Evolutionary conservation across 2,888 invertebrate genomes (phyloP), one percentile per base, ranked within the genome.

Genomic region (Dryococelus australis): DNA sequence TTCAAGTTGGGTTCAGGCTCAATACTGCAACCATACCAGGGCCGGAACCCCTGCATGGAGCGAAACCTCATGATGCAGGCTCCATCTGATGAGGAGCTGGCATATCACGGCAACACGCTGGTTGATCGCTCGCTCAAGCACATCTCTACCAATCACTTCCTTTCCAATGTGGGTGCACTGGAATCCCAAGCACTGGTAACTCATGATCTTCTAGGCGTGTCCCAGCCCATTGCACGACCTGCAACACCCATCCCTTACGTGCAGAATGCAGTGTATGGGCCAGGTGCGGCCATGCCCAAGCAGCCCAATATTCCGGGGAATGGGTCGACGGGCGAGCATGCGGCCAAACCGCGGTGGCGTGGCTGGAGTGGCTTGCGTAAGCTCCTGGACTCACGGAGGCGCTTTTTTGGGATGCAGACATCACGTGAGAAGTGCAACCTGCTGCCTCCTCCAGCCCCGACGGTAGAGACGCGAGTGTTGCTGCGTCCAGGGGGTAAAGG

Each of bases 31-130:
- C 96, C 97, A 0, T 96, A 97, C 92, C 97, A 97, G 92, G 98
- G 98, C 0, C 94, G 97, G 47, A 98, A 97, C 93, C 95, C 96
- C 16, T 98, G 97, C 89, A 93, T 96, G 91, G 97, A 97, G 91
- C 93, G 97, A 16, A 97, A 97, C 92, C 92, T 95, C 89, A 95
- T 95, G 93, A 92, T 94, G 89, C 92, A 94, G 89, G 92, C 94
- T 87, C 92, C 94, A 90, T 94, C 94, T 89, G 92, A 94, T 90
- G 94, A 95, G 89, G 94, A 95, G 89, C 91, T 95, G 3, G 92
- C 93, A 1, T 92, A 93, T 26, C 91, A 92, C 27, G 92, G 92
- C 27, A 92, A 92, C 89, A 91, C 90, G 0, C 90, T 93, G 53
- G 90, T 93, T 24, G 91, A 91, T 27, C 91, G 90, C 84, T 89